These are phyloP conservation scores for Chaunax sp. DNA, from an alignment of 2,797 vertebrate species.

Conservation along the genomic window DNA sequence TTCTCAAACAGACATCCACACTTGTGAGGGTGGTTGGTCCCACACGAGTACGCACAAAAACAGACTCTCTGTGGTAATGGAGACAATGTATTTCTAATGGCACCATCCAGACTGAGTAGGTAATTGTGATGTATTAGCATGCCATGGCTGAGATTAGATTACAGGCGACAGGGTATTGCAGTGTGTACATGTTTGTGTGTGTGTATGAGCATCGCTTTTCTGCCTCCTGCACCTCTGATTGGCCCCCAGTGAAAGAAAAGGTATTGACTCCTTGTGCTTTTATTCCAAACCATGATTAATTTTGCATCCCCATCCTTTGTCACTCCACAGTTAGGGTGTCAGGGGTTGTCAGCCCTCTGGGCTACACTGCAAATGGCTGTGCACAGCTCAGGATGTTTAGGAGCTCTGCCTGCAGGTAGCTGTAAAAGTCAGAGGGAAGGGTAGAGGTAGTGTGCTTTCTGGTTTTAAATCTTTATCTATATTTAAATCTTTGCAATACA, in stretches of 20 bases:
- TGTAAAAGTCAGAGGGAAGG: not conserved
- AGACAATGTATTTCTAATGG: conserved; percentile 76
- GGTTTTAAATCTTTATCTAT: too few relatives aligned
- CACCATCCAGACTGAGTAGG: conserved; percentile 66
- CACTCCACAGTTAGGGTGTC: conserved; percentile 42
- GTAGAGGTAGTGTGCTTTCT: too few relatives aligned
- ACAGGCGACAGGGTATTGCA: conserved; percentile 58
- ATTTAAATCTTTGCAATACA: too few relatives aligned
- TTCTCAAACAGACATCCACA: conserved; percentile 55
- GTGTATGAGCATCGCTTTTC: conserved; percentile 29
- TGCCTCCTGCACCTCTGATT: conserved; percentile 50
- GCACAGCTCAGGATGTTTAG: conserved; percentile 2
- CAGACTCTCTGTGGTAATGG: conserved; percentile 61
- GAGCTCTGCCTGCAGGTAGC: conserved; percentile 2
- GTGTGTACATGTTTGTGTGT: conserved; percentile 21
- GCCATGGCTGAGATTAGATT: conserved; percentile 69
- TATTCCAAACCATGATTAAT: conserved; percentile 68
- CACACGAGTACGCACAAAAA: conserved; percentile 26
- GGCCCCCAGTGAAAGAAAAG: conserved; percentile 47
- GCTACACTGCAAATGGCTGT: not conserved
- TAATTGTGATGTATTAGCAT: conserved; percentile 80
- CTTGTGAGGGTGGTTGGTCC: conserved; percentile 24
- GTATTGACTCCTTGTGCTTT: conserved; percentile 62
- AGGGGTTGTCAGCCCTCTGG: conserved; percentile 11
- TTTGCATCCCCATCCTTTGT: conserved; percentile 44